Base-by-base conservation (phyloP, 30 jellyfish, hydroid and myxozoan genomes). In the Nemopilema nomurai region DNA sequence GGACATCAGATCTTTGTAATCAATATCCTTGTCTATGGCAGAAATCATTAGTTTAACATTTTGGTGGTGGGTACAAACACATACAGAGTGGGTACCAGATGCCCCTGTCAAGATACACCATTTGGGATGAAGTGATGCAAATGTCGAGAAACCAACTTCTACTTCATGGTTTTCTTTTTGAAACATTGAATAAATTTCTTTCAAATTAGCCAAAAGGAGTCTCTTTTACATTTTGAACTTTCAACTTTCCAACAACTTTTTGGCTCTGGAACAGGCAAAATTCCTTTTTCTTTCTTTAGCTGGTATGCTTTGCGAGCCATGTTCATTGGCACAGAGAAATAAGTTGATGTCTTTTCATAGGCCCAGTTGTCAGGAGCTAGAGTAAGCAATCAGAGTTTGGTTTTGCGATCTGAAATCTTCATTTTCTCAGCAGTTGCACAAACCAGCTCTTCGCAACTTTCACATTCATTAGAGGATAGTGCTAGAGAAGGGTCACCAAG, bases 21-120 rank as follows among this genome's bases (percentile, higher is more conserved):
- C 18, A 26, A 65, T 26, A 18, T 65, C 31, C 17, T 65, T 65
- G 74, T 65, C 30, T 26, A 65, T 28, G 4, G 74, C 74, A 65
- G 74, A 26, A 6, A 65, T 21, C 74, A 65, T 65, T 1, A 19
- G 30, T 18, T 65, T 65, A 26, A 65, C 28, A 18, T 65, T 65
- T 19, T 65, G 74, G 74, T 65, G 74, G 41, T 65, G 74, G 30
- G 74, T 65, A 28, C 74, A 65, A 21, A 65, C 74, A 1, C 74
- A 65, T 21, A 65, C 74, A 1, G 74, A 65, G 31, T 65, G 74
- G 28, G 74, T 65, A 26, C 74, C 74, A 21, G 41, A 18, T 21
- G 41, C 31, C 28, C 74, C 74, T 21, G 31, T 28, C 31, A 28
- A 21, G 28, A 65, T 28, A 28, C 74, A 65, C 74, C 74, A 65